These are phyloP conservation scores for zebrafish (Danio rerio) DNA, from an alignment of 2,113 vertebrate genomes.

Conservation along the genomic window GRCz12tu NC_133182.1:44672001-44672500, in stretches of 20 bases:
- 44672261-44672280: conserved; percentile 38
- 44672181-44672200: conserved; percentile 46
- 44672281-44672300: conserved; percentile 25
- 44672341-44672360: conserved; percentile 22
- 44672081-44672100: background rate
- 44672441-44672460: too few species aligned
- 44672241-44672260: conserved; percentile 18
- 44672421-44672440: background rate
- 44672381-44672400: conserved; percentile 13
- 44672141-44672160: conserved; percentile 12
- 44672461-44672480: too few species aligned
- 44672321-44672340: conserved; percentile 42
- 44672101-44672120: background rate
- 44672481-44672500: too few species aligned
- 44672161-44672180: conserved; percentile 42
- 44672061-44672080: background rate
- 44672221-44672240: conserved; percentile 16
- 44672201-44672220: conserved; percentile 49
- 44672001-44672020: conserved; percentile 24
- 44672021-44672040: conserved; percentile 9
- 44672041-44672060: background rate
- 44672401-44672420: conserved; percentile 19
- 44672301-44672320: conserved; percentile 49
- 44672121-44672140: background rate
- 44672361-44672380: conserved; percentile 1